A percentile compares a stretch with the other conserved stretches of the same genome.
These are phyloP conservation scores for Esperia sulphurella DNA, from an alignment of 2,888 invertebrate genomes.

Conservation along the genomic window DNA sequence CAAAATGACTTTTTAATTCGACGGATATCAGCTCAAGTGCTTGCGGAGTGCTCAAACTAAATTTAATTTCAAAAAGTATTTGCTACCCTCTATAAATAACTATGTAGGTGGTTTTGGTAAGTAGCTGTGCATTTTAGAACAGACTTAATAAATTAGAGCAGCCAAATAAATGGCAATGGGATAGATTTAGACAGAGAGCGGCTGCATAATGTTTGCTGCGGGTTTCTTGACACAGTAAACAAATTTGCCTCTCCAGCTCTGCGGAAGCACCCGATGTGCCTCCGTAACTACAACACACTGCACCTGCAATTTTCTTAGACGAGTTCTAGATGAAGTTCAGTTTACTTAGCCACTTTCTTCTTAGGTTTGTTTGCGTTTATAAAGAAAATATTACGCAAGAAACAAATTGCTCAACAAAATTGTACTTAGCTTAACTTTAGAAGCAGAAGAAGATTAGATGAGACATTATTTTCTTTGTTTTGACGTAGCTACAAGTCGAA, in stretches of 20 bases:
- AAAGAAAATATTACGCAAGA: neutral
- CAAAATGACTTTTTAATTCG: no score
- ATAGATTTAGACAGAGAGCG: slow-evolving; percentile 7
- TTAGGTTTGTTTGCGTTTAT: neutral
- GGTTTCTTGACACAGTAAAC: slow-evolving; percentile 27
- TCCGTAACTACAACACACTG: neutral
- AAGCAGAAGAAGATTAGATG: no score
- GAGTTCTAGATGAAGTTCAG: neutral
- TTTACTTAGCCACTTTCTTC: neutral
- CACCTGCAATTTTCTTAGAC: slow-evolving; percentile 1
- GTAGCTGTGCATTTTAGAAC: neutral
- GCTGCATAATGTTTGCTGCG: slow-evolving; percentile 16
- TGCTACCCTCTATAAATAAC: no score
- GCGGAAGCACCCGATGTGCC: neutral
- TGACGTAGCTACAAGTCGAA: no score
- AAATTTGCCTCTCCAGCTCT: slow-evolving; percentile 21
- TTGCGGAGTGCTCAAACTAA: no score
- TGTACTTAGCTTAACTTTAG: slow-evolving; percentile 17
- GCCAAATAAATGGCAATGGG: neutral
- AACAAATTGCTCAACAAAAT: slow-evolving; percentile 7
- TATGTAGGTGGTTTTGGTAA: no score
- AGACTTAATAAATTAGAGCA: neutral
- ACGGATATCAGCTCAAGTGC: no score
- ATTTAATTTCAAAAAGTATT: no score
- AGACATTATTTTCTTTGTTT: no score